Evolutionary conservation across 2,113 vertebrate species (phyloP).

Genomic region (Daboia siamensis): DNA sequence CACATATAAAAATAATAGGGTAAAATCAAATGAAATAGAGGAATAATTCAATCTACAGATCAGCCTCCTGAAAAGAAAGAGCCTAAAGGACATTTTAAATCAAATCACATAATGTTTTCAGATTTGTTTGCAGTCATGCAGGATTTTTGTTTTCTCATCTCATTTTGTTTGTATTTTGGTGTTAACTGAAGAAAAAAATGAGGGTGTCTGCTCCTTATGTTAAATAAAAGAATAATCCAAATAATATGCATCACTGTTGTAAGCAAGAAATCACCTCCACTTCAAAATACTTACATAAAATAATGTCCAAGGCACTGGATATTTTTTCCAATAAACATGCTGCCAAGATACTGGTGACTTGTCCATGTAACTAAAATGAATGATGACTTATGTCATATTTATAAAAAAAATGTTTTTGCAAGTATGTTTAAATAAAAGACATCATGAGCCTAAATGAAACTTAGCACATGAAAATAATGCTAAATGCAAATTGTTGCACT

Average conservation of each 20-base stretch:
- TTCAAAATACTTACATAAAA: conserved; percentile 54
- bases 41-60: not conserved
- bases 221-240: conserved; percentile 50
- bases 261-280: conserved; percentile 32
- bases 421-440: conserved; percentile 60
- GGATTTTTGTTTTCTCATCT: conserved; percentile 41
- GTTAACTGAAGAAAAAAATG: not conserved
- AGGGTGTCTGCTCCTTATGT: conserved; percentile 13
- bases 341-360: conserved; percentile 51
- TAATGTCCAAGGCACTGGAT: conserved; percentile 33
- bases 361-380: conserved; percentile 50
- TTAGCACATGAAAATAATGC: conserved; percentile 41
- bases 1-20: conserved; percentile 12
- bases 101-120: conserved; percentile 5
- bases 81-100: conserved; percentile 32
- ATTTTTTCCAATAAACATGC: conserved; percentile 50
- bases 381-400: conserved; percentile 42
- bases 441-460: conserved; percentile 54
- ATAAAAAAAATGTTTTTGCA: conserved; percentile 61
- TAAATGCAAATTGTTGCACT: conserved; percentile 24
- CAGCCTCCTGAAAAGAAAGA: conserved; percentile 30
- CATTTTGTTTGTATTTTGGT: conserved; percentile 30
- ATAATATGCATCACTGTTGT: conserved; percentile 45
- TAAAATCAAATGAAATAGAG: conserved; percentile 31
- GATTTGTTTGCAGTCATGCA: conserved; percentile 32